These are phyloP conservation scores for Myrmophylax atrothorax DNA, from an alignment of 2,113 vertebrate species.

Conservation along the genomic window DNA sequence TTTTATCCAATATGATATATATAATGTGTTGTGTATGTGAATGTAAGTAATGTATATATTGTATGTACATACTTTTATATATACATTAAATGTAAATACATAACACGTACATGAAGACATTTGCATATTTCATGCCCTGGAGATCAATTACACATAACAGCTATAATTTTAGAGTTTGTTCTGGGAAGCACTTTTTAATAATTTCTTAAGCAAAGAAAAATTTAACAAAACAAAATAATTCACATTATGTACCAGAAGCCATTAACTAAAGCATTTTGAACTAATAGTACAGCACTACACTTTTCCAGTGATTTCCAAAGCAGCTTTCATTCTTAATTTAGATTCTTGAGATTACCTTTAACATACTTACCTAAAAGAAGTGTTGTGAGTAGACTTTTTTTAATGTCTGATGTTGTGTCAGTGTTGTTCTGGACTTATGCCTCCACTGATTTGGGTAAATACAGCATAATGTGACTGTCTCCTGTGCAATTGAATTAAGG, in stretches of 20 bases:
- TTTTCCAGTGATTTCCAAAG: not conserved
- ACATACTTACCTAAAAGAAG: not conserved
- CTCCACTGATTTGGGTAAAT: not conserved
- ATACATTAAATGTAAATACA: not conserved
- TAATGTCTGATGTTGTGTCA: not conserved
- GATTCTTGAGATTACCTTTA: not conserved
- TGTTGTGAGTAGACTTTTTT: not conserved
- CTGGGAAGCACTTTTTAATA: not conserved
- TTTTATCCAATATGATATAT: not conserved
- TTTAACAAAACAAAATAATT: not conserved
- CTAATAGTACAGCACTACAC: not conserved
- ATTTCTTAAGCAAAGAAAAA: not conserved
- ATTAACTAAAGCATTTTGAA: not conserved
- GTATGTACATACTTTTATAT: not conserved
- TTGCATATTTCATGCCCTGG: not conserved
- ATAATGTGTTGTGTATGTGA: no score
- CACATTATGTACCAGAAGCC: not conserved
- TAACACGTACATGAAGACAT: no score
- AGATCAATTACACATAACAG: not conserved
- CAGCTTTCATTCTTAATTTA: not conserved
- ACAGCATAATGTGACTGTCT: not conserved
- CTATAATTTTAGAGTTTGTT: not conserved
- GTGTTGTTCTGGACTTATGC: not conserved
- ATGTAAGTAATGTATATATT: not conserved
- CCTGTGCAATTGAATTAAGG: not conserved